phyloP scores from a whole-genome alignment of 2,888 invertebrate genomes.

The Coelogynopora nodosa region DNA sequence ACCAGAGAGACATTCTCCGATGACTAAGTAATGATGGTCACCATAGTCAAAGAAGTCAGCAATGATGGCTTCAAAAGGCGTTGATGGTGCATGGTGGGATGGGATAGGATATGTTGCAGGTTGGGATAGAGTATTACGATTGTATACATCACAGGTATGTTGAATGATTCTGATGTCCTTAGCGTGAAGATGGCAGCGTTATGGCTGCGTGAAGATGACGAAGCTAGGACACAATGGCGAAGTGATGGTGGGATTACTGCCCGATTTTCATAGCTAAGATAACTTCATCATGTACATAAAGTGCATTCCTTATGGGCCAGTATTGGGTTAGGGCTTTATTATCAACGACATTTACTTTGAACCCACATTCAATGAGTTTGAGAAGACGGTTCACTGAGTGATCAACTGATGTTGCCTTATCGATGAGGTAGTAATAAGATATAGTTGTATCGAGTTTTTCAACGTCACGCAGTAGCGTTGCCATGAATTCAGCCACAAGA shows the following conservation, averaged over 20 bases:
- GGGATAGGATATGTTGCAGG: neutral
- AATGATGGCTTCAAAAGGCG: conserved; percentile 23
- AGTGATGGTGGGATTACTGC: neutral
- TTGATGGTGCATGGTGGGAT: neutral
- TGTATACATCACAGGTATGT: neutral
- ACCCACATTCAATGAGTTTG: neutral
- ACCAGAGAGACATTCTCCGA: neutral
- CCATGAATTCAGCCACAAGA: neutral
- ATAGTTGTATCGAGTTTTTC: neutral
- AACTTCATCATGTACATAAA: neutral
- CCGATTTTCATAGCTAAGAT: conserved; percentile 2
- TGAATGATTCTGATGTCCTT: too few relatives aligned
- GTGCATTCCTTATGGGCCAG: neutral
- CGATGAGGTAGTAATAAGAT: neutral
- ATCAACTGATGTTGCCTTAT: neutral
- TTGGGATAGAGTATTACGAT: neutral
- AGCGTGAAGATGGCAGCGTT: neutral
- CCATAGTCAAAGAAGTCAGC: conserved; percentile 4
- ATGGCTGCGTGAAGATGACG: too few relatives aligned
- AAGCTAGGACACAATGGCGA: neutral
- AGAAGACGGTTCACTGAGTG: neutral
- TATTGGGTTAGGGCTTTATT: neutral
- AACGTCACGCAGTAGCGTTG: neutral
- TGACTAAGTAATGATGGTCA: neutral
- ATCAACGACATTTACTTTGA: neutral